Evolutionary conservation across 2,888 invertebrate species (phyloP), one percentile per base, ranked within the genome.

Genomic region (Dicyrtomina minuta): DNA sequence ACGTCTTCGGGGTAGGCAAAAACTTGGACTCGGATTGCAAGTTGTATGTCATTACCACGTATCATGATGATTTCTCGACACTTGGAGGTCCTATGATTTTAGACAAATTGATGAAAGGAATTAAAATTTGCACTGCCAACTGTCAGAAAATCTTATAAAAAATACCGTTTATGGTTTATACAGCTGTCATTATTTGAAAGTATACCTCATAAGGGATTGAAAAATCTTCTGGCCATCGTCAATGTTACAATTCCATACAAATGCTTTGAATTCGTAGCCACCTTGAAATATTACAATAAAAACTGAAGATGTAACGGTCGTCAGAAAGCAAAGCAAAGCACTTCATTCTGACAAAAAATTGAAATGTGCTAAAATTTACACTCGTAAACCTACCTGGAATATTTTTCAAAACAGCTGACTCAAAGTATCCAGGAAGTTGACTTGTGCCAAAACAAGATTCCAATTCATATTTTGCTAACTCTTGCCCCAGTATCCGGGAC

Each of bases 1-100:
- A 74, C 68, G 49, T 72, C 61, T 60, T 75, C 75, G 3, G 73
- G 72, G 49, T 74, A 75, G 2, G 70, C 60, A 51, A 75, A 75
- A 26, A 65, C 55, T 44, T 65, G 68, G 12, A 75, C 73, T 49
- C 74, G 60, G 1, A 75, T n/a, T 5, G 71, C 51, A 49, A 64
- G 70, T 17, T 66, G 55, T 8, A 74, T 70, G 24, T 69, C 65
- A 12, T 71, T 72, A 6, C 75, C 75, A 17, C 70, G 70, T 44
- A 58, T 68, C 33, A 69, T 67, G 12, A 75, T 56, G 4, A 74
- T 67, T 17, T 71, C 71, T n/a, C 66, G 41, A 46, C 68, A 73
- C 20, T 53, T 43, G 1, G 67, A 59, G 55, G 69, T 65, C 41
- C 73, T 73, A 24, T 24, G 49, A 53, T 22, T 55, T 55, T 13